These are phyloP conservation scores for Heliconius ethilla DNA, from an alignment of 2,888 invertebrate genomes.

Conservation along the genomic window DNA sequence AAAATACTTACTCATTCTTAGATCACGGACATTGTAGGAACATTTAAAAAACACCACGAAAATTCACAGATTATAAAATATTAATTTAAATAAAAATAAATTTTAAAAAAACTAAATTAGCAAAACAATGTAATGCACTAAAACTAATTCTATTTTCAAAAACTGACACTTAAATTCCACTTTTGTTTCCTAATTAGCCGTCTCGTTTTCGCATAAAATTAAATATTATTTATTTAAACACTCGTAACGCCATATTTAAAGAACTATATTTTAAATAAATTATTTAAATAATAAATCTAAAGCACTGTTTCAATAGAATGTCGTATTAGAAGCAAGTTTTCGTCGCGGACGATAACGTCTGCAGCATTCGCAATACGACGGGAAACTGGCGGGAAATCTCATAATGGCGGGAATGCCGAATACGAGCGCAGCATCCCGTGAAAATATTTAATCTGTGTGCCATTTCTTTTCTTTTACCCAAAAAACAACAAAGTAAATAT, in stretches of 20 bases:
- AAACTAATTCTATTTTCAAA: background rate
- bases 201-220: background rate
- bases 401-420: slow-evolving; percentile 45
- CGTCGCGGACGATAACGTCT: slow-evolving; percentile 46
- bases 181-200: background rate
- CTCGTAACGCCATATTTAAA: background rate
- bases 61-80: background rate
- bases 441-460: slow-evolving; percentile 30
- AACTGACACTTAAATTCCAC: background rate
- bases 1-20: slow-evolving; percentile 11
- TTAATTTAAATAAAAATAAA: background rate
- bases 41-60: background rate
- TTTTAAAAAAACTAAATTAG: background rate
- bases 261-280: background rate
- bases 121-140: background rate
- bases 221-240: background rate
- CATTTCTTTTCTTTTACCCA: slow-evolving; percentile 19
- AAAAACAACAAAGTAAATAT: background rate
- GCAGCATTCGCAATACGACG: slow-evolving; percentile 54
- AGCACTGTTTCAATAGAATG: background rate
- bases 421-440: slow-evolving; percentile 32
- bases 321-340: slow-evolving; percentile 19
- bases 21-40: background rate
- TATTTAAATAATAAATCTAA: background rate
- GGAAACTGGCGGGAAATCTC: slow-evolving; percentile 63